Conservation (phyloP, 2,888 invertebrate genomes). For the Shargacucullia verbasci region DNA sequence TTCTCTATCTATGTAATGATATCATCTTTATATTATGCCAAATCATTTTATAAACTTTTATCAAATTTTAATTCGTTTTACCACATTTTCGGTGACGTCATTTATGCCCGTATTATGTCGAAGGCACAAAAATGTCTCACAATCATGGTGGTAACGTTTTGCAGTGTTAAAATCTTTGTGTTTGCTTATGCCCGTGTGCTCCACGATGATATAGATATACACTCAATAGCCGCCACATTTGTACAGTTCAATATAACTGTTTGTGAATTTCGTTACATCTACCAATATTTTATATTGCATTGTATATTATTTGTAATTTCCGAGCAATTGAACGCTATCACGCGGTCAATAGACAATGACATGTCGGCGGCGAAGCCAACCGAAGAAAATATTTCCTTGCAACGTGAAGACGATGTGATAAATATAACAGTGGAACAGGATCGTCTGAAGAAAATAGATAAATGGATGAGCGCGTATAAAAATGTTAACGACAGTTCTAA, state of each 20-base stretch:
- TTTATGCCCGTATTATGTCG: slow-evolving; percentile 24
- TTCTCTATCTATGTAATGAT: slow-evolving; percentile 41
- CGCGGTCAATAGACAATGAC: slow-evolving; percentile 44
- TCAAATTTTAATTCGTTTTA: slow-evolving; percentile 36
- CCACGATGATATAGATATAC: not conserved
- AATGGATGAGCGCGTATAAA: slow-evolving; percentile 61
- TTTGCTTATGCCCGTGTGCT: not conserved
- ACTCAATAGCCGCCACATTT: not conserved
- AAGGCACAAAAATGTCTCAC: slow-evolving; percentile 30
- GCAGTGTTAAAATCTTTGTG: not conserved
- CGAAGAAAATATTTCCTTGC: too few relatives aligned
- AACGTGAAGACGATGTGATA: not conserved
- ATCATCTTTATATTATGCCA: slow-evolving; percentile 27
- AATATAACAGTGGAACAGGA: not conserved
- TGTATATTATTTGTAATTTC: slow-evolving; percentile 54
- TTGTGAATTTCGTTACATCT: slow-evolving; percentile 52
- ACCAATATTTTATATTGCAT: slow-evolving; percentile 57
- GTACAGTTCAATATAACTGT: slow-evolving; percentile 30
- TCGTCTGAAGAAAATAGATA: slow-evolving; percentile 46
- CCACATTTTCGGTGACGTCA: slow-evolving; percentile 18
- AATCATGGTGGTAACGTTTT: not conserved
- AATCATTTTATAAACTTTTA: slow-evolving; percentile 32
- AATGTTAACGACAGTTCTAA: slow-evolving; percentile 56
- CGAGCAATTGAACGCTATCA: slow-evolving; percentile 59
- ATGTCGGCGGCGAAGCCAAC: not conserved